Evolutionary conservation across 2,797 vertebrate species (phyloP), one percentile per base, ranked within the genome.

Genomic region (Bradypodion ventrale): DNA sequence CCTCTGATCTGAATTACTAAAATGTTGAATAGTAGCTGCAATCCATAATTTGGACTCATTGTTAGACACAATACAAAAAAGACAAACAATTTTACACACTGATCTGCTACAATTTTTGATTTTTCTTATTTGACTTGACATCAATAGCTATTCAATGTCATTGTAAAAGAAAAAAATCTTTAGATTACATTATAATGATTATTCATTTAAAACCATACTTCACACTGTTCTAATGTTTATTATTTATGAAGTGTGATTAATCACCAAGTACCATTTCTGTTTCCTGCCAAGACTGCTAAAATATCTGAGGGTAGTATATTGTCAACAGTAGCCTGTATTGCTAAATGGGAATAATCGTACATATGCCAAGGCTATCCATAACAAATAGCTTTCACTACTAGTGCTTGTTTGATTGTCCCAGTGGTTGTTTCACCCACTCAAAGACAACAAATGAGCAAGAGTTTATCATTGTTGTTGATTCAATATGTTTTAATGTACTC

Each of bases 301-400:
- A 78, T 70, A 23, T 79, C 83, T 88, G 62, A 85, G 68, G 49
- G 44, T 46, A 8, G 1, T 85, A 73, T 15, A 60, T 84, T 83
- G 27, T 75, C 77, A 69, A 12, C 62, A 21, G 52, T 46, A 60
- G 70, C 62, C 25, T 75, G 12, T 59, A 75, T 44, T 73, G 80
- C 62, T 87, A 82, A 77, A 91, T 69, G 87, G 85, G 75, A 60
- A 83, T 83, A 62, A 44, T 62, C 68, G 63, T 78, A n/a, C 52
- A 10, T 72, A 12, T 84, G 49, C 77, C 83, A 86, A 89, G 84
- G 69, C 82, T 82, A 73, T 19, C 8, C 29, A 56, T 4, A 81
- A 77, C 49, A 85, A 87, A 78, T 4, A 92, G 37, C 23, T 1
- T 81, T 89, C 75, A 12, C 65, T 75, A 7, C 19, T 21, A 23